A percentile compares a stretch with the other conserved stretches of the same genome.
Conservation (phyloP, 2,113 vertebrate genomes). For the Psilopogon haemacephalus region DNA sequence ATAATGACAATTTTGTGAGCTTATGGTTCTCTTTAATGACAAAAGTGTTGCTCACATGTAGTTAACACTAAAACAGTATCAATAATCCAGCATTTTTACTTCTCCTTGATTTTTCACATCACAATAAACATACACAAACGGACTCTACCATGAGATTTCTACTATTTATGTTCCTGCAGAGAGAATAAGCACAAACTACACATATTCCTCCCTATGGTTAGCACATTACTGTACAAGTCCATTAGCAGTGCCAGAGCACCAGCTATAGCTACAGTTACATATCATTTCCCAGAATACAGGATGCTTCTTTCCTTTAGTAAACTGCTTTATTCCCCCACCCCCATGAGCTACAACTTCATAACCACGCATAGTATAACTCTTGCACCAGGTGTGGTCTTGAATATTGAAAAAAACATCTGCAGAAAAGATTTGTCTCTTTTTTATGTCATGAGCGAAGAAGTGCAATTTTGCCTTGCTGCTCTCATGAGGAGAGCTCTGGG, state of each 20-base stretch:
- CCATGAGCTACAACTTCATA: neutral
- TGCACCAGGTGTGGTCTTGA: constrained; percentile 53
- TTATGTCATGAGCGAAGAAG: neutral
- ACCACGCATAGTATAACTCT: neutral
- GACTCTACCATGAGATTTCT: neutral
- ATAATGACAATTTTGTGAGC: neutral
- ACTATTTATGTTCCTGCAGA: neutral
- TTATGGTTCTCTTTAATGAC: neutral
- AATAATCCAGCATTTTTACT: neutral
- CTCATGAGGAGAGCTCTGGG: constrained; percentile 51
- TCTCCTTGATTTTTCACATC: neutral
- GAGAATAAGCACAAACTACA: neutral
- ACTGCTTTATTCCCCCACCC: neutral
- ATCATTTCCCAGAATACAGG: neutral
- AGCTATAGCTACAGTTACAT: neutral
- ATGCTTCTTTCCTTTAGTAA: neutral
- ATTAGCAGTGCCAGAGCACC: neutral
- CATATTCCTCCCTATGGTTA: neutral
- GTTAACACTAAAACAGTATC: neutral
- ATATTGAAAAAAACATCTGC: constrained; percentile 42
- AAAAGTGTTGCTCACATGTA: neutral
- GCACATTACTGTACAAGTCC: neutral
- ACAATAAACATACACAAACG: neutral
- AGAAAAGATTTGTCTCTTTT: constrained; percentile 1
- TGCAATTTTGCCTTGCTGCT: constrained; percentile 46